phyloP scores from a whole-genome alignment of 2,888 invertebrate genomes.

The Xestia c-nigrum region DNA sequence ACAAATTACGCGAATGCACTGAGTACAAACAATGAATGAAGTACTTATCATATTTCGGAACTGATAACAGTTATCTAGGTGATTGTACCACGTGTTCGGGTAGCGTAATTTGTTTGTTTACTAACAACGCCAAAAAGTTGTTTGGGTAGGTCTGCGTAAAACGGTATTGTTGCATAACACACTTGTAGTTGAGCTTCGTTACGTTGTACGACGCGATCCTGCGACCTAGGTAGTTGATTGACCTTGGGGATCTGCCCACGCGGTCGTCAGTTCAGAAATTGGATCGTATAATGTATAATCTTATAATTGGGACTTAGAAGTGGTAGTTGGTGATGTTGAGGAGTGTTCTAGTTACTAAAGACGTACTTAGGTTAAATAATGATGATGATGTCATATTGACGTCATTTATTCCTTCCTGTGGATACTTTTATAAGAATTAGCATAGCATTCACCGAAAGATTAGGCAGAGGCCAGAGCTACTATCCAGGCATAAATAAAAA shows the following conservation, averaged over 20 bases:
- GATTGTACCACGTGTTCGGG: constrained; percentile 33
- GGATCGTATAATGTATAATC: not conserved
- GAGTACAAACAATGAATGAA: constrained; percentile 34
- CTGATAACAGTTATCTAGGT: constrained; percentile 44
- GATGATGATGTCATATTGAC: not conserved
- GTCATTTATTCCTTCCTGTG: not conserved
- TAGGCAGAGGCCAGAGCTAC: not conserved
- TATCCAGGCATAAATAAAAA: not conserved
- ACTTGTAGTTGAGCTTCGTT: not conserved
- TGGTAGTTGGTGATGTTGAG: not conserved
- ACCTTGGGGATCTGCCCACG: not conserved
- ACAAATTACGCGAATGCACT: not conserved
- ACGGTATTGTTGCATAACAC: not conserved
- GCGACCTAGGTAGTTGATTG: not conserved
- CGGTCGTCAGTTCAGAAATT: not conserved
- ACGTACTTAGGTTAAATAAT: not conserved
- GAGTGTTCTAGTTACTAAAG: not conserved
- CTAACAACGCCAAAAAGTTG: constrained; percentile 28
- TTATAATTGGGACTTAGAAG: not conserved
- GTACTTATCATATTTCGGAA: constrained; percentile 40
- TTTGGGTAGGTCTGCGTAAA: constrained; percentile 10
- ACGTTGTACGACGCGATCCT: not conserved
- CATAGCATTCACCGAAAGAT: not conserved
- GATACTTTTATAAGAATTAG: not conserved
- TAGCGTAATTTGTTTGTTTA: constrained; percentile 51